A percentile compares a stretch with the other conserved stretches of the same genome.
phyloP scores from a whole-genome alignment of 1,140 invertebrate species.

The Coelopa frigida region DNA sequence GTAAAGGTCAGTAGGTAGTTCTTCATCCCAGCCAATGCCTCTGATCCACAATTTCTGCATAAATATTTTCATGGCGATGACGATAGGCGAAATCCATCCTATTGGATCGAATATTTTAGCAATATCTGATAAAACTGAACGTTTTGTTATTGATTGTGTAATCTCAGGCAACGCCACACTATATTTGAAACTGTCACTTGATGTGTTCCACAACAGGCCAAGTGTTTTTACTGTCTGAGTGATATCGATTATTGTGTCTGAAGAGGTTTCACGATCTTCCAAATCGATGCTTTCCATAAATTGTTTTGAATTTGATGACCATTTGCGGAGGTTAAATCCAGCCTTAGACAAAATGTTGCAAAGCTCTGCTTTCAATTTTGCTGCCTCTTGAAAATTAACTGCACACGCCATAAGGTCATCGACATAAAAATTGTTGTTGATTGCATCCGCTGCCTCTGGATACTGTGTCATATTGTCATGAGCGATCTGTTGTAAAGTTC shows the following conservation, averaged over 20 bases:
- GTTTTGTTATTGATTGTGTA: constrained; percentile 28
- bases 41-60: constrained; percentile 40
- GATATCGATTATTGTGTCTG: neutral
- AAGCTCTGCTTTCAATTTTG: neutral
- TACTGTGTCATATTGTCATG: neutral
- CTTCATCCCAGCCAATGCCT: constrained; percentile 35
- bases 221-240: constrained; percentile 7
- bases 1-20: constrained; percentile 15
- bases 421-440: constrained; percentile 6
- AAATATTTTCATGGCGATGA: constrained; percentile 36
- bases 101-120: constrained; percentile 35
- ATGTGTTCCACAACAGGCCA: constrained; percentile 4
- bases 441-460: neutral
- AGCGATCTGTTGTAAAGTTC: constrained; percentile 4
- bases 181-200: neutral
- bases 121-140: constrained; percentile 35
- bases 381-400: neutral
- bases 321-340: constrained; percentile 27
- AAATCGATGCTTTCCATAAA: constrained; percentile 4
- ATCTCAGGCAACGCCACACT: neutral
- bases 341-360: constrained; percentile 12
- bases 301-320: constrained; percentile 18
- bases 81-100: constrained; percentile 36
- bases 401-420: constrained; percentile 9
- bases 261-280: neutral